Evolutionary conservation across 2,888 invertebrate genomes (phyloP), one percentile per base, ranked within the genome.

Genomic region (Drosophila quinaria): DNA sequence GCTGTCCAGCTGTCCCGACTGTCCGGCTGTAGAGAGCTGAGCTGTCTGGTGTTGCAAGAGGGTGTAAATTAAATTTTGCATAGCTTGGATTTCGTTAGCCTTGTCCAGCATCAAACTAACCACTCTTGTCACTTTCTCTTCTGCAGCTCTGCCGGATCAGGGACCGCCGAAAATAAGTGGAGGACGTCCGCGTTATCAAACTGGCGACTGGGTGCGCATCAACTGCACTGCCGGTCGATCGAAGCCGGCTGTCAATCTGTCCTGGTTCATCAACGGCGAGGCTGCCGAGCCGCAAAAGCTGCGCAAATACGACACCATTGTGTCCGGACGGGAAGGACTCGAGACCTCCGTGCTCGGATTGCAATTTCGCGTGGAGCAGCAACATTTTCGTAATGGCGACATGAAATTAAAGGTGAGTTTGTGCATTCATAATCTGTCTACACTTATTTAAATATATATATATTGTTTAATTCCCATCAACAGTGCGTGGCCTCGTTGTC

Each of bases 361-460:
- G 71, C 95, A 96, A 90, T 96, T 96, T 92, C 94, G 94, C 74
- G 95, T 96, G 54, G 94, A 94, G 58, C 94, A 94, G 82, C 94
- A 95, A 88, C 96, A 96, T 92, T 96, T 96, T 93, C 94, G 94
- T 84, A 93, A 94, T 68, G 95, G 96, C 68, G 96, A 96, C 92
- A 94, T 96, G 94, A 96, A 96, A 92, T 93, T 96, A 73, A 96
- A 96, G 94, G 93, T 93, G 69, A 81, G 82, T 52, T 5, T n/a
- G 1, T n/a, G 8, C 0, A 5, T 5, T 25, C 25, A 1, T 3
- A 3, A 25, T 25, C 6, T 25, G 25, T 25, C 1, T 6, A 25
- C 6, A 5, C n/a, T n/a, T 25, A 25, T 25, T 1, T 25, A 6
- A 25, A 25, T 25, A 25, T 25, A 25, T 25, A 25, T 25, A 25